Evolutionary conservation across 2,113 vertebrate species (phyloP).

Genomic region (Hucho hucho): DNA sequence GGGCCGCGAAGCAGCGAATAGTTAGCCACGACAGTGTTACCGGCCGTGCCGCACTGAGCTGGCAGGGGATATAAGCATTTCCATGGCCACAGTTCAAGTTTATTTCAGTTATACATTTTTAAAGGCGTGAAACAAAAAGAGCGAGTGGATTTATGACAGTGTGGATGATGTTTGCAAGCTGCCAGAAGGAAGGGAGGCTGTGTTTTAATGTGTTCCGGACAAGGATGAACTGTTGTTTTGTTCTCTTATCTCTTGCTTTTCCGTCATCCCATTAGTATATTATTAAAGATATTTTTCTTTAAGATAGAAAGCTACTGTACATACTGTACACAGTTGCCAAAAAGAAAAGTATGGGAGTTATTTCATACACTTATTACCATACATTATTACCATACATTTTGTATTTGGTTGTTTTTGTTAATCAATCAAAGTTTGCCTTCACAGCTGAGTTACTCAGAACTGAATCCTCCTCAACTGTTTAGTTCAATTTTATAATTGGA

Average conservation of each 20-base stretch:
- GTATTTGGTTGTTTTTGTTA: background rate
- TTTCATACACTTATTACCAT: background rate
- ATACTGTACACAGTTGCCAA: background rate
- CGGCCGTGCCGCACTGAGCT: background rate
- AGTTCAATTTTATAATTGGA: background rate
- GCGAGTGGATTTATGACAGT: slow-evolving; percentile 50
- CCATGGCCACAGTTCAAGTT: slow-evolving; percentile 70
- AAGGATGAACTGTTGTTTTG: slow-evolving; percentile 14
- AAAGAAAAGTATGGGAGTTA: background rate
- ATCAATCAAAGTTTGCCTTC: slow-evolving; percentile 3
- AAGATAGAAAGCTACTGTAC: no score
- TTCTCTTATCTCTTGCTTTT: slow-evolving; percentile 25
- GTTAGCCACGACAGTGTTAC: slow-evolving; percentile 52
- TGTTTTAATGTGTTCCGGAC: slow-evolving; percentile 56
- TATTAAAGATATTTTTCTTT: slow-evolving; percentile 29
- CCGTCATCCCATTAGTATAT: slow-evolving; percentile 16
- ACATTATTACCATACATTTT: background rate
- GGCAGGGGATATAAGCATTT: slow-evolving; percentile 41
- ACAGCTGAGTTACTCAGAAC: background rate
- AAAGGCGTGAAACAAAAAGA: slow-evolving; percentile 56
- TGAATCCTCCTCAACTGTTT: background rate
- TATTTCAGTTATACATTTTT: slow-evolving; percentile 66
- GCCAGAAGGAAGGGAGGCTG: slow-evolving; percentile 39
- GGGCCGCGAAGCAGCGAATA: slow-evolving; percentile 45
- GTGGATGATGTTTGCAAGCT: slow-evolving; percentile 48